Percentiles rank a stretch among this genome's conserved stretches.
These are phyloP conservation scores for Hydrotaea cyrtoneurina DNA, from an alignment of 2,888 invertebrate species.

Conservation along the genomic window DNA sequence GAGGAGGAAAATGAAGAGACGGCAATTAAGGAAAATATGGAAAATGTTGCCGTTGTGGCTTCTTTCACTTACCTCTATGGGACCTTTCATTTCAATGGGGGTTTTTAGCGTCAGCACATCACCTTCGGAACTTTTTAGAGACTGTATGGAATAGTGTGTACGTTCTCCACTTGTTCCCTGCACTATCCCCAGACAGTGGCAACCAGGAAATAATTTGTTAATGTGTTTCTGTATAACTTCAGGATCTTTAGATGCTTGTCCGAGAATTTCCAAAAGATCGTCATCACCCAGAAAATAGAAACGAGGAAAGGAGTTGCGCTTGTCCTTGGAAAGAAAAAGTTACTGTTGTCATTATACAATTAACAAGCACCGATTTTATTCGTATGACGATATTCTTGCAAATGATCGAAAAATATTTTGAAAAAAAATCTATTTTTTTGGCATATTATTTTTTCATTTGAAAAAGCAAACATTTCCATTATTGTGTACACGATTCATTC, in stretches of 20 bases:
- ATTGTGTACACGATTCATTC: too few species aligned
- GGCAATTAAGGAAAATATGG: neutral
- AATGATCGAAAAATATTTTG: too few species aligned
- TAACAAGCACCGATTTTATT: too few species aligned
- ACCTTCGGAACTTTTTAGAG: conserved; percentile 82
- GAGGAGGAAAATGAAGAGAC: neutral
- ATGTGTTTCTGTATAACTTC: conserved; percentile 95
- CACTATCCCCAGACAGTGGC: conserved; percentile 87
- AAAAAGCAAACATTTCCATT: too few species aligned
- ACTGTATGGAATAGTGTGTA: conserved; percentile 78
- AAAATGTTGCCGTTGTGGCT: neutral
- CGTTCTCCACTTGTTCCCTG: conserved; percentile 62
- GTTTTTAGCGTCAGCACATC: conserved; percentile 75
- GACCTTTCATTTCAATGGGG: conserved; percentile 77
- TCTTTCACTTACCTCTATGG: conserved; percentile 75
- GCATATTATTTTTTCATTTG: too few species aligned
- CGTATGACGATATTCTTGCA: too few species aligned
- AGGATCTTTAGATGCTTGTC: conserved; percentile 92
- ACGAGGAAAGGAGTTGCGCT: conserved; percentile 95
- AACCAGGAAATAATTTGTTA: conserved; percentile 97
- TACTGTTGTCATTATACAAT: neutral
- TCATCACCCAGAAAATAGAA: conserved; percentile 99
- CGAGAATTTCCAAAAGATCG: conserved; percentile 96
- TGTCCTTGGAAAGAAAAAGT: conserved; percentile 86
- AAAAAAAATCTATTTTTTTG: too few species aligned